Conservation (phyloP, 2,797 vertebrate species). For the Lateolabrax maculatus region DNA sequence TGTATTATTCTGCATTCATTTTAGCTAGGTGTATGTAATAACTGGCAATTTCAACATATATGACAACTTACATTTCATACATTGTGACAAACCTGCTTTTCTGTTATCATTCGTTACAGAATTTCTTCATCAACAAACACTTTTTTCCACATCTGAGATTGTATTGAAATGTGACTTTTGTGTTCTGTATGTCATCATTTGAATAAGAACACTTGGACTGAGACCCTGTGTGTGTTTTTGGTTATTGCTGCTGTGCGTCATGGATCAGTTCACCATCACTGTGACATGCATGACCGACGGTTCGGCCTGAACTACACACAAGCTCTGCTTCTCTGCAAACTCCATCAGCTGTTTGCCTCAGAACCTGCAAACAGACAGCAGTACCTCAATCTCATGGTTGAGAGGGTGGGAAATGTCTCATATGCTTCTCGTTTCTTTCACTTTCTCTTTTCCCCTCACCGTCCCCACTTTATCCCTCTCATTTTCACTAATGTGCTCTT, state of each 20-base stretch:
- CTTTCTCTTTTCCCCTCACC: neutral
- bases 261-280: constrained; percentile 7
- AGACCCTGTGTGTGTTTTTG: neutral
- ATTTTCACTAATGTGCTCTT: constrained; percentile 60
- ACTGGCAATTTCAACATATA: too few relatives aligned
- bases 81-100: too few relatives aligned
- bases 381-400: constrained; percentile 55
- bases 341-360: constrained; percentile 25
- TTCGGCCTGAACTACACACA: constrained; percentile 18
- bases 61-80: too few relatives aligned
- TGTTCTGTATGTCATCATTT: neutral
- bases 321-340: constrained; percentile 9
- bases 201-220: neutral
- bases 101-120: neutral
- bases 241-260: neutral
- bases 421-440: constrained; percentile 34
- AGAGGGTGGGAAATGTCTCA: constrained; percentile 53
- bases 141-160: neutral
- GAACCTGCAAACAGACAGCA: constrained; percentile 31
- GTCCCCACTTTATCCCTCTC: constrained; percentile 47
- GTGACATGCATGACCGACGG: neutral
- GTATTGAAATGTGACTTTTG: neutral
- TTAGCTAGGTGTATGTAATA: too few relatives aligned
- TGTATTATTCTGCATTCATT: too few relatives aligned
- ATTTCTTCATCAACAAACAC: neutral